Base-by-base conservation (phyloP, 2,888 invertebrate species). In the Cantharis rufa region DNA sequence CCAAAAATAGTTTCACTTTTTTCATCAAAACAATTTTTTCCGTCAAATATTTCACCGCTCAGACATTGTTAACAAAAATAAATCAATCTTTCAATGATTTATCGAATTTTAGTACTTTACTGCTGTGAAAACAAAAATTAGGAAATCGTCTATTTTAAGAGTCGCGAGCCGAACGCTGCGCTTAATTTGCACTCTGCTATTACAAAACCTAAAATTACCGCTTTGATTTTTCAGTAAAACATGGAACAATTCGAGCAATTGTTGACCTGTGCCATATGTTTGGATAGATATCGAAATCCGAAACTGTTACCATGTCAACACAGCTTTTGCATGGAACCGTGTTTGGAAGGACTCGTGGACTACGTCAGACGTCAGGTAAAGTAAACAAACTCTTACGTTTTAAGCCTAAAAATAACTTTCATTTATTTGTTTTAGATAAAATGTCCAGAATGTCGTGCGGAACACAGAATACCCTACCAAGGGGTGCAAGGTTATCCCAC, bases 271-370 rank as follows among this genome's bases (percentile, higher is more conserved):
- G 96, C 98, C 88, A 98, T 99, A 87, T 99, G 99, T 89, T 90
- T 99, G 89, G 99, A 99, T 90, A 93, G 99, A 86, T 99, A 95
- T 90, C 92, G 96, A 85, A 97, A 97, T 88, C 99, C 99, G n/a
- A 99, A 98, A 90, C 91, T 99, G 87, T 90, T 99, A 87, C 98
- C 98, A 93, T 98, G 98, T 88, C 99, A 99, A 91, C 99, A 99
- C 92, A 98, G 98, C 85, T 99, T 97, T 90, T 99, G 99, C 88
- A 96, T 97, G 95, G 97, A 98, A 86, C 98, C 99, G 73, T 99
- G 99, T 89, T 95, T 99, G 93, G 98, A 98, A 89, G 97, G 98
- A 81, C 92, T 98, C 71, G 96, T 98, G 86, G 97, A 98, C 90
- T 97, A 97, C 88, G 97, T 97, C 82, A 92, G 96, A 83, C 91